A percentile compares a stretch with the other conserved stretches of the same genome.
phyloP scores from a whole-genome alignment of 2,113 vertebrate genomes.

The Chaetodon auriga region DNA sequence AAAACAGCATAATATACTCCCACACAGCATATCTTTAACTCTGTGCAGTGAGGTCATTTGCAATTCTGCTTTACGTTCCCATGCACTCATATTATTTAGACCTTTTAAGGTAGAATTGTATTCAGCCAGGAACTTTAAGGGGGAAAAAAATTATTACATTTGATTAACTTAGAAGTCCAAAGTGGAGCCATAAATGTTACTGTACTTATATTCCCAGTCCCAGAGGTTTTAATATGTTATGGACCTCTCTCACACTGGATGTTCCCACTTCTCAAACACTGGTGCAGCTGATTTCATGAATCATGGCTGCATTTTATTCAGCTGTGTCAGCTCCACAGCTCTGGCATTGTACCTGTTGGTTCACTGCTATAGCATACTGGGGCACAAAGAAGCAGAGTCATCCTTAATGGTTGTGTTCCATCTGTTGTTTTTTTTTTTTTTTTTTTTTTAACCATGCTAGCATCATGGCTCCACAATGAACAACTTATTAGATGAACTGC shows the following conservation, averaged over 20 bases:
- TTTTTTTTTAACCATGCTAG: too few species aligned
- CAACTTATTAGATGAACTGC: too few species aligned
- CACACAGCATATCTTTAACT: slow-evolving; percentile 12
- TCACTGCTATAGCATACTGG: too few species aligned
- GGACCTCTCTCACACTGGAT: not conserved
- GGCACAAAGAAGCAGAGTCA: too few species aligned
- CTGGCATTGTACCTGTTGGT: too few species aligned
- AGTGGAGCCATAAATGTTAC: not conserved
- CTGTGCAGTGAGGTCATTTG: not conserved
- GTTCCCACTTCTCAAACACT: not conserved
- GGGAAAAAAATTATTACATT: not conserved
- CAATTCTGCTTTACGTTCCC: not conserved
- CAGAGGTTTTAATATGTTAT: not conserved
- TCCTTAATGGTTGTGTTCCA: too few species aligned
- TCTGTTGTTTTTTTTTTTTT: too few species aligned
- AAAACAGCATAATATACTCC: slow-evolving; percentile 10
- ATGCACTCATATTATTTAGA: not conserved
- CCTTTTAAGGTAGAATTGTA: not conserved
- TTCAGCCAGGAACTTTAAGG: too few species aligned
- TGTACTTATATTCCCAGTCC: not conserved
- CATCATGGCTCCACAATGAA: too few species aligned
- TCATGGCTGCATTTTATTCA: too few species aligned
- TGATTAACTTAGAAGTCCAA: not conserved
- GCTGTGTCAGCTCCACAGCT: too few species aligned
- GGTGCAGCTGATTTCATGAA: too few species aligned